A percentile compares a stretch with the other conserved stretches of the same genome.
Conservation (phyloP, 2,113 vertebrate genomes). For the Camarhynchus parvulus region DNA sequence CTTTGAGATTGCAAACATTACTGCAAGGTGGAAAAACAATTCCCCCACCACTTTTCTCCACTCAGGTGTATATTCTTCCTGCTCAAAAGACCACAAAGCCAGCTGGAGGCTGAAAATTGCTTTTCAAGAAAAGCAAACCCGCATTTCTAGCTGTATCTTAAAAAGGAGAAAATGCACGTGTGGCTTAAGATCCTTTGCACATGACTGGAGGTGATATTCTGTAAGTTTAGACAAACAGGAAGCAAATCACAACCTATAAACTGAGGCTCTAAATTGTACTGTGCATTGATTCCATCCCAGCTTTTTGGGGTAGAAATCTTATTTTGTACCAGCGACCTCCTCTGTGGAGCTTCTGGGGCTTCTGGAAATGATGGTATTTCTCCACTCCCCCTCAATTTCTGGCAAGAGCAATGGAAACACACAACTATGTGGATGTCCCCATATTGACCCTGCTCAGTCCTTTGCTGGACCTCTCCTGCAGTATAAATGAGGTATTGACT, state of each 20-base stretch:
- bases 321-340: not conserved
- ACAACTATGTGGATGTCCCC: not conserved
- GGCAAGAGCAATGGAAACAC: not conserved
- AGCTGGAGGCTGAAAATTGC: slow-evolving; percentile 16
- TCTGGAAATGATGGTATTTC: not conserved
- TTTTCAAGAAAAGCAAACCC: slow-evolving; percentile 19
- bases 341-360: not conserved
- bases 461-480: not conserved
- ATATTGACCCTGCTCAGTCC: not conserved
- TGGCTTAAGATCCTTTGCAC: not conserved
- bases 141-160: not conserved
- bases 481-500: not conserved
- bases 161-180: not conserved
- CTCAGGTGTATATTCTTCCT: slow-evolving; percentile 7
- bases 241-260: not conserved
- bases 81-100: not conserved
- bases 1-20: not conserved
- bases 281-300: fast-evolving
- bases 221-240: not conserved
- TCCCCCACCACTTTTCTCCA: not conserved
- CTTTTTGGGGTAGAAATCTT: not conserved
- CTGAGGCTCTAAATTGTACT: not conserved
- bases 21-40: slow-evolving; percentile 11
- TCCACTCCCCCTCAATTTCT: not conserved
- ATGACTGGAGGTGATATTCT: not conserved